Evolutionary conservation across 1,140 invertebrate genomes (phyloP).

Genomic region (Sminthurides bifidus): DNA sequence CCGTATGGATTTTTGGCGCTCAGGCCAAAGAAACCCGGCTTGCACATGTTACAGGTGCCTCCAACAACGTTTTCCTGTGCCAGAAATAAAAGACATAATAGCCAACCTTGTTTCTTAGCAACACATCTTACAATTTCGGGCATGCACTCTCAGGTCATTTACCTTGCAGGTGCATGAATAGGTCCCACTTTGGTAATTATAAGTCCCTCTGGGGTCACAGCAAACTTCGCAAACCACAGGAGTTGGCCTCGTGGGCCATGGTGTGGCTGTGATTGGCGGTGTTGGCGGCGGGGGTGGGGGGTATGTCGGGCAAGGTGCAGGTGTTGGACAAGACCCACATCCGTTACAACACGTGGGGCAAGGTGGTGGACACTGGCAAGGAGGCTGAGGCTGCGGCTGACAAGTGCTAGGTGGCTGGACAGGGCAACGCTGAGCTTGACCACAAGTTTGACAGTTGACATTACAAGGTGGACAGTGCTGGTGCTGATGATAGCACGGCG

Average conservation of each 20-base stretch:
- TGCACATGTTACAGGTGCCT: conserved; percentile 65
- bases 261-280: not conserved
- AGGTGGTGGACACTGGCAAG: not conserved
- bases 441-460: no score
- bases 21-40: conserved; percentile 68
- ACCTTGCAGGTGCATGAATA: no score
- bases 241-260: not conserved
- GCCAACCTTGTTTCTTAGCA: not conserved
- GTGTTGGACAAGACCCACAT: no score
- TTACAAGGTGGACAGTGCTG: no score
- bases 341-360: not conserved
- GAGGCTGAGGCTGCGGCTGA: no score
- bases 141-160: no score
- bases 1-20: conserved; percentile 59
- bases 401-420: no score
- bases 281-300: not conserved
- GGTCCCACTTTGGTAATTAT: not conserved
- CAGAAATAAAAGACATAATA: not conserved
- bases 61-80: conserved; percentile 55
- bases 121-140: not conserved
- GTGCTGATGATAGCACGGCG: no score
- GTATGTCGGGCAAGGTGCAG: not conserved
- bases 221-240: not conserved
- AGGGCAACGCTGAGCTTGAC: no score
- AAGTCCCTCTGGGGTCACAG: not conserved